A percentile compares a stretch with the other conserved stretches of the same genome.
phyloP scores from a whole-genome alignment of 64 coral and sea anemone genomes.

The Hydrozoanthus tunicans region DNA sequence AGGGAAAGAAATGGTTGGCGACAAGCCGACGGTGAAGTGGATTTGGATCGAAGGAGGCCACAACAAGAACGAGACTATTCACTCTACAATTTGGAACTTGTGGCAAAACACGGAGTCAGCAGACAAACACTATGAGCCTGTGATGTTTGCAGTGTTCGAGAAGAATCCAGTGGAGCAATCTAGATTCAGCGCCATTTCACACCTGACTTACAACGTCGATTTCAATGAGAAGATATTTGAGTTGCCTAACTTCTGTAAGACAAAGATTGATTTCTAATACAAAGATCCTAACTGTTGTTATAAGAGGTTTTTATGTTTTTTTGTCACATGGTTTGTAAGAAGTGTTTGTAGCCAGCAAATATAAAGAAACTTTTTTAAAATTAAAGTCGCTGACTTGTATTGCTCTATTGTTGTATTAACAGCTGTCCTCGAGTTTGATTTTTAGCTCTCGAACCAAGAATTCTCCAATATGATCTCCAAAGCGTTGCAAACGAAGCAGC shows the following conservation, averaged over 20 bases:
- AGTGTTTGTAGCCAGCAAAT: too few species aligned
- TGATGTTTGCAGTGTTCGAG: neutral
- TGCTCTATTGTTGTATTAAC: too few species aligned
- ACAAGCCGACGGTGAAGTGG: conserved; percentile 18
- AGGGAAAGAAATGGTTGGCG: conserved; percentile 12
- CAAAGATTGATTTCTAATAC: too few species aligned
- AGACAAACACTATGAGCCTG: neutral
- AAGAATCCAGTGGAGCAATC: neutral
- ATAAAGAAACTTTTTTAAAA: too few species aligned
- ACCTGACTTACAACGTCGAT: neutral
- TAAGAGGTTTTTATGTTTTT: neutral
- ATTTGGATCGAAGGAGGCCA: conserved; percentile 18
- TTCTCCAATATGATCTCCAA: too few species aligned
- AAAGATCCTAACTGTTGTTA: neutral
- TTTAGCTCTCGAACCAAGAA: too few species aligned
- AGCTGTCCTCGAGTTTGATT: too few species aligned
- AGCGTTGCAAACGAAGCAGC: too few species aligned
- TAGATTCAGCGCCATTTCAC: neutral
- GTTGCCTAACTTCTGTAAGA: conserved; percentile 15
- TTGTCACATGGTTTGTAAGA: too few species aligned
- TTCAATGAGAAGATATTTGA: conserved; percentile 21
- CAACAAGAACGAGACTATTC: neutral
- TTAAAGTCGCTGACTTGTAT: too few species aligned
- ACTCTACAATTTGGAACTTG: neutral
- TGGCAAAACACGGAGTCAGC: neutral